Evolutionary conservation across 1,140 invertebrate genomes (phyloP), one percentile per base, ranked within the genome.

Genomic region (Spodoptera litura): DNA sequence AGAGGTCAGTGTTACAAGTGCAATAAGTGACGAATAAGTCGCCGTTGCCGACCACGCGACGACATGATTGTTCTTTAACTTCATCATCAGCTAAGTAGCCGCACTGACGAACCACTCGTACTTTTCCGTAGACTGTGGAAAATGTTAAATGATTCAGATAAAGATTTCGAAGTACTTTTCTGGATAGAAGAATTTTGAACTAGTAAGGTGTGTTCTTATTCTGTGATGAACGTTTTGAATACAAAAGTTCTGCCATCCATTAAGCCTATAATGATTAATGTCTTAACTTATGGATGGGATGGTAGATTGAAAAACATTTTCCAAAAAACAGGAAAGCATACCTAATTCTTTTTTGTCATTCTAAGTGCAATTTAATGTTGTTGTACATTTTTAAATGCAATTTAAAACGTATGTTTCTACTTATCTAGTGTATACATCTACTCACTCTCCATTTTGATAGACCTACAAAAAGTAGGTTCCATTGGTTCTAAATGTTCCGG

Each of bases 21-120:
- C 97, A 98, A 85, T 98, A 98, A 3, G 94, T 93, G 56, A 96
- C 96, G 61, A 96, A 95, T 1, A 98, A 96, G 75, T 98, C 97
- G 75, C 97, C 96, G 5, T 96, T 97, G 10, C 97, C 97, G 0
- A 95, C 95, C 80, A 97, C 95, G 81, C 91, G 94, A 51, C 96
- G 84, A 86, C 97, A 98, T 13, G 93, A 87, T 52, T 95, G 95
- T 64, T 96, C 94, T 75, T 97, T 96, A 44, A 89, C 92, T 44
- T 93, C 90, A 1, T 95, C 95, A 78, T 97, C 96, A 25, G 93
- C 92, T 20, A 98, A 91, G 88, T 97, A 98, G 5, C 97, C 97
- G 82, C 97, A 98, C 52, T 96, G 95, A 62, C 97, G 95, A 0
- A 98, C 96, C 1, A 98, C 95, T 44, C 97, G 95, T 4, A 95